These are phyloP conservation scores for Steinernema carpocapsae DNA, from an alignment of 2,888 invertebrate genomes.

Conservation along the genomic window DNA sequence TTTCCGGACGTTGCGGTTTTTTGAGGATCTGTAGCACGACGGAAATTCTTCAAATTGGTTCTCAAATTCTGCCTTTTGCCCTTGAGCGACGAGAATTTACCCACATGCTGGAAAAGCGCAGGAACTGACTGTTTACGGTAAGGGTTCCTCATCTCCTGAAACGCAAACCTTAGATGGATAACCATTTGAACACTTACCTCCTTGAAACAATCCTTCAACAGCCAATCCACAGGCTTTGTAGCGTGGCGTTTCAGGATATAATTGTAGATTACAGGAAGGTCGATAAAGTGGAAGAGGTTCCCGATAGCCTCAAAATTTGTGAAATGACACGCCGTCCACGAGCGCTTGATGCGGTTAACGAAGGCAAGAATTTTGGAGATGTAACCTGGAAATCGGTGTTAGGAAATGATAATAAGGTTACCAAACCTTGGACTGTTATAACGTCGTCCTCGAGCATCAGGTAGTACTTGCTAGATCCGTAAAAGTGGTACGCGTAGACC, in stretches of 20 bases:
- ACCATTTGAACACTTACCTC: constrained; percentile 15
- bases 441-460: constrained; percentile 71
- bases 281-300: constrained; percentile 84
- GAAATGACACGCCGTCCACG: constrained; percentile 91
- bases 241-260: constrained; percentile 89
- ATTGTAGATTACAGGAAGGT: constrained; percentile 86
- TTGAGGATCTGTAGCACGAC: background rate
- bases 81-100: constrained; percentile 88
- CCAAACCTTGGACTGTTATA: constrained; percentile 65
- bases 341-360: constrained; percentile 32
- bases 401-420: too few species aligned
- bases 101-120: constrained; percentile 92
- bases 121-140: constrained; percentile 75
- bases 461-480: constrained; percentile 41
- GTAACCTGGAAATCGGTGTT: constrained; percentile 49
- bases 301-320: constrained; percentile 91
- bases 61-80: constrained; percentile 95
- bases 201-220: constrained; percentile 74
- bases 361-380: constrained; percentile 42
- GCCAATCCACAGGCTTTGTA: constrained; percentile 96
- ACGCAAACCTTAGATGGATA: background rate
- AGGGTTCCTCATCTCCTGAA: constrained; percentile 20
- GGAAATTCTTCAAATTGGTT: constrained; percentile 70
- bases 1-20: background rate
- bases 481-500: constrained; percentile 64